Evolutionary conservation across 2,113 vertebrate species (phyloP).

Genomic region (Acanthochromis polyacanthus): DNA sequence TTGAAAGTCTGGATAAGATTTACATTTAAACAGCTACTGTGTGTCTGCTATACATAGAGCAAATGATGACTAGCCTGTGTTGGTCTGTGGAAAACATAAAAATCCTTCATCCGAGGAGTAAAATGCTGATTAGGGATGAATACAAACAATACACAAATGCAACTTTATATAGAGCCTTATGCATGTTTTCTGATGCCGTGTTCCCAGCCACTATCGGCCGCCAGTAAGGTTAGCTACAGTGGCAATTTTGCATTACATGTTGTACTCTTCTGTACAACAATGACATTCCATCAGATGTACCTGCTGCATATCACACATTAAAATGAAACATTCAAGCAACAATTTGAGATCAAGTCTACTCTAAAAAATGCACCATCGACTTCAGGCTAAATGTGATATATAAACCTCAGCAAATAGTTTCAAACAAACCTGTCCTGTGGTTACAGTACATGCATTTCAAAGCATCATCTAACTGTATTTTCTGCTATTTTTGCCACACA

Average conservation of each 20-base stretch:
- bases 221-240: too few species aligned
- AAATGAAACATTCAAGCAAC: not conserved
- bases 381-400: not conserved
- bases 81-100: too few species aligned
- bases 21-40: not conserved
- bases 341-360: not conserved
- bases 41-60: too few species aligned
- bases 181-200: not conserved
- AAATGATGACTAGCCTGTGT: too few species aligned
- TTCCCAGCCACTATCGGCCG: not conserved
- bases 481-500: not conserved
- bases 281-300: too few species aligned
- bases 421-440: too few species aligned
- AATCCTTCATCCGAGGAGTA: too few species aligned
- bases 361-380: not conserved
- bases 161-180: too few species aligned
- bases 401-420: not conserved
- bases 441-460: not conserved
- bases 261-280: too few species aligned
- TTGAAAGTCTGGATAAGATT: not conserved
- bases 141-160: not conserved
- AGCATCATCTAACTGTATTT: slow-evolving; percentile 23
- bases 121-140: not conserved
- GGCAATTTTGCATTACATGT: too few species aligned
- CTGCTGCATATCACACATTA: not conserved